Percentiles rank a stretch among this genome's conserved stretches.
Conservation (phyloP, 2,888 invertebrate genomes). For the Philonicus albiceps region DNA sequence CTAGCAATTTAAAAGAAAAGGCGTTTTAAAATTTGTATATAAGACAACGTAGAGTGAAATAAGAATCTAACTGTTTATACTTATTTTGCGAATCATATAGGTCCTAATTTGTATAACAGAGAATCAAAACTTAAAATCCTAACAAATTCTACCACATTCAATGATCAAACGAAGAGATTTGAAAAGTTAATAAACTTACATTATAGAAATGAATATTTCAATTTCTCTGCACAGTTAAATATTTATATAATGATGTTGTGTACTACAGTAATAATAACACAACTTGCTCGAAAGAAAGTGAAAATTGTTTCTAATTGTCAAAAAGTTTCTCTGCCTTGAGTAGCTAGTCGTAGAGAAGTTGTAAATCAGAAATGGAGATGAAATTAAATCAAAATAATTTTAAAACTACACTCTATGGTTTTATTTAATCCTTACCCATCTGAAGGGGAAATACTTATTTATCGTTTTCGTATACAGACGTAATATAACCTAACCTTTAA, state of each 20-base stretch:
- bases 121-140: constrained; percentile 9
- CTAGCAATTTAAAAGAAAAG: neutral
- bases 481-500: too few relatives aligned
- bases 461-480: too few relatives aligned
- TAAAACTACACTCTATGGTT: neutral
- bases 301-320: constrained; percentile 15
- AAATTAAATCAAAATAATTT: constrained; percentile 16
- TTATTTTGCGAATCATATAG: neutral
- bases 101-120: constrained; percentile 15
- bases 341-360: constrained; percentile 1
- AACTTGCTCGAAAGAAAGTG: neutral
- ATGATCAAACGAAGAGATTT: neutral
- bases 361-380: constrained; percentile 19
- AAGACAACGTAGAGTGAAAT: neutral
- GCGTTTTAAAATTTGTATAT: neutral
- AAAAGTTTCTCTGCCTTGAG: neutral
- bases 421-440: neutral
- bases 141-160: neutral
- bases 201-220: constrained; percentile 12
- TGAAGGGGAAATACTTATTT: too few relatives aligned
- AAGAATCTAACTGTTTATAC: neutral
- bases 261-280: neutral
- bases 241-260: neutral
- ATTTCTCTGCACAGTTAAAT: constrained; percentile 22
- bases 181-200: neutral